These are phyloP conservation scores for Melitaea athalia DNA, from an alignment of 2,888 invertebrate species.

Conservation along the genomic window DNA sequence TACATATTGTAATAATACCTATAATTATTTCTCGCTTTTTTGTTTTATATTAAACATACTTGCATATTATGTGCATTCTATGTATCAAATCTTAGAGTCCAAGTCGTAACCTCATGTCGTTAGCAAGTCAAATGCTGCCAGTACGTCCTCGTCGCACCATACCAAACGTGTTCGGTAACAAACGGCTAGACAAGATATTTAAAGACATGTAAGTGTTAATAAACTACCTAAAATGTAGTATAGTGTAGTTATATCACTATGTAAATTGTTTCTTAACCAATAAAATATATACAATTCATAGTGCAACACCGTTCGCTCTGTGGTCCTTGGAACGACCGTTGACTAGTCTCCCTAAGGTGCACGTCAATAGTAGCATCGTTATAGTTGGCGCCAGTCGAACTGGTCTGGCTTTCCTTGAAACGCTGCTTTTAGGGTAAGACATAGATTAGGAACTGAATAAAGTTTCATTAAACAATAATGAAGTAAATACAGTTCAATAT, in stretches of 20 bases:
- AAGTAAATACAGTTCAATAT: neutral
- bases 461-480: neutral
- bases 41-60: no score
- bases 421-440: slow-evolving; percentile 78
- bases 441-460: neutral
- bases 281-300: slow-evolving; percentile 34
- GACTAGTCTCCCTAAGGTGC: slow-evolving; percentile 73
- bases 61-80: no score
- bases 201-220: slow-evolving; percentile 55
- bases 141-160: slow-evolving; percentile 65
- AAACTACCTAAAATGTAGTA: neutral
- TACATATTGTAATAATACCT: no score
- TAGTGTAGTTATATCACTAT: neutral
- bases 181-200: slow-evolving; percentile 52
- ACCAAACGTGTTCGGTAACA: slow-evolving; percentile 60
- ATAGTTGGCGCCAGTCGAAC: slow-evolving; percentile 86
- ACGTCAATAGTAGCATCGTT: slow-evolving; percentile 83
- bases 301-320: slow-evolving; percentile 73
- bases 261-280: neutral
- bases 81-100: slow-evolving; percentile 51
- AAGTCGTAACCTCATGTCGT: slow-evolving; percentile 65
- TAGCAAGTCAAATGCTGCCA: slow-evolving; percentile 68
- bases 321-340: slow-evolving; percentile 80
- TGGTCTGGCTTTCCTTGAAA: slow-evolving; percentile 84
- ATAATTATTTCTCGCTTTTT: no score